These are phyloP conservation scores for Phalanger gymnotis DNA, from an alignment of 2,797 vertebrate genomes.

Conservation along the genomic window DNA sequence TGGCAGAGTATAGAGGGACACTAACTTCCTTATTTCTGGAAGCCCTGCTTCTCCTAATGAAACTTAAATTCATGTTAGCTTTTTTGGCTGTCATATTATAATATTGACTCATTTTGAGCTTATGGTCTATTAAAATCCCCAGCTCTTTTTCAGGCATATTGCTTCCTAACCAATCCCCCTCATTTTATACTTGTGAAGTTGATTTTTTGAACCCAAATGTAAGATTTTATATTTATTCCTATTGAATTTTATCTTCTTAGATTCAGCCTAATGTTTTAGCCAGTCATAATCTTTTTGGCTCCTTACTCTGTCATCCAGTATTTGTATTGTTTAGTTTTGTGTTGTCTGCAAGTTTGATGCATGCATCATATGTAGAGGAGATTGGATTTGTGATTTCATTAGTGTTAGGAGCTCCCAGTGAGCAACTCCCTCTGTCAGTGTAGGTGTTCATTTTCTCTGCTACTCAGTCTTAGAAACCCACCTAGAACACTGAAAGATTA, in stretches of 20 bases:
- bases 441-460: not conserved
- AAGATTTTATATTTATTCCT: not conserved
- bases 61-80: not conserved
- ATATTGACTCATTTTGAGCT: not conserved
- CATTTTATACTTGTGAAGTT: not conserved
- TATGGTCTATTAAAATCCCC: not conserved
- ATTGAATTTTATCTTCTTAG: not conserved
- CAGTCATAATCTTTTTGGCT: not conserved
- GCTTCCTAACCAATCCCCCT: not conserved
- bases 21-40: not conserved
- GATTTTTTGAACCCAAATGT: not conserved
- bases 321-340: not conserved
- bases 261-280: not conserved
- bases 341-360: not conserved
- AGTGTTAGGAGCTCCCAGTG: not conserved
- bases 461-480: not conserved
- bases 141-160: not conserved
- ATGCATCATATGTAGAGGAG: not conserved
- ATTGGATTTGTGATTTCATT: not conserved
- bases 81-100: not conserved
- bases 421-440: not conserved
- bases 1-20: not conserved
- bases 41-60: not conserved
- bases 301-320: not conserved
- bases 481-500: not conserved